Evolutionary conservation across 2,113 vertebrate genomes (phyloP), one percentile per base, ranked within the genome.

Genomic region (Kobus ellipsiprymnus): DNA sequence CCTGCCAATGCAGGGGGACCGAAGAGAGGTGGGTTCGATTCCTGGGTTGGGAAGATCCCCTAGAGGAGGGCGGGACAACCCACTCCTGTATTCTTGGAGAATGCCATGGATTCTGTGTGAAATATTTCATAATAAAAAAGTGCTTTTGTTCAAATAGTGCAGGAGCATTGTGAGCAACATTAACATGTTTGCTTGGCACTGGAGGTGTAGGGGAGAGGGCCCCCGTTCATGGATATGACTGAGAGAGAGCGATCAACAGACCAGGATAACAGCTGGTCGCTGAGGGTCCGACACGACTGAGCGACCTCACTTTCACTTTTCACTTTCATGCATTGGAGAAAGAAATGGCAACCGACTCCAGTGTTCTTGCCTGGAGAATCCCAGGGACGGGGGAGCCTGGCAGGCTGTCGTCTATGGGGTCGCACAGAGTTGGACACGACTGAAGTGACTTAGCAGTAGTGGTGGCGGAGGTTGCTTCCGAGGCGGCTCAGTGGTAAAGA

Each of bases 161-260:
- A n/a, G 14, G 15, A 84, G 48, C 25, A 71, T 15, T n/a, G 7
- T 30, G 16, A 44, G 21, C 36, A 46, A 27, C 40, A 6, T 44
- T 40, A 16, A 64, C 13, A 30, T 40, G 13, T 40, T 57, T 59
- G 30, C 27, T 83, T 67, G n/a, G 64, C 48, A 6, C 30, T 44
- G 62, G 4, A 33, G 36, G 4, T 27, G 29, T 17, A 46, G 15
- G 9, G 17, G 2, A 62, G 15, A 25, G 14, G 5, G 48, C 16
- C n/a, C n/a, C n/a, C 46, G 40, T n/a, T 36, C 0, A 11, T 3
- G 17, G 27, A 52, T 48, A 62, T 7, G 0, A 48, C 30, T 57
- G 57, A 52, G 54, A 86, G 16, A 33, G 4, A 19, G 21, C 23
- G 9, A 52, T 5, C 27, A 88, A 30, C 11, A 16, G 15, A 25